These are phyloP conservation scores for Alces alces DNA, from an alignment of 2,113 vertebrate genomes.

Conservation along the genomic window DNA sequence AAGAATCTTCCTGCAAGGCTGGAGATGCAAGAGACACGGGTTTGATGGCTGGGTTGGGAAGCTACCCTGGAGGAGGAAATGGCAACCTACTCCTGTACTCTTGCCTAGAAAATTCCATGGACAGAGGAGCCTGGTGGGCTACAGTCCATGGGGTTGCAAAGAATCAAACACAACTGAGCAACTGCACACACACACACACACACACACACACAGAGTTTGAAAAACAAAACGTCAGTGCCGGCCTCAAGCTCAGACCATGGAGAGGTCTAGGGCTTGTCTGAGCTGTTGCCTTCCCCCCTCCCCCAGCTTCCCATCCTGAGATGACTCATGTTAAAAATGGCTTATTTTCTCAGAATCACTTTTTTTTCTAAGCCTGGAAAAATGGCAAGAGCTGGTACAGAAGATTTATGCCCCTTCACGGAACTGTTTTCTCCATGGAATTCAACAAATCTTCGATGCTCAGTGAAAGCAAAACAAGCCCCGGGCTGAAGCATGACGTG, in stretches of 20 bases:
- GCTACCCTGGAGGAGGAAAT: neutral
- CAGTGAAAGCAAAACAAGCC: neutral
- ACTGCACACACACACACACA: neutral
- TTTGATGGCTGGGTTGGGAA: neutral
- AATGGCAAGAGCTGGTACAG: neutral
- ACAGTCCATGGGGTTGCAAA: neutral
- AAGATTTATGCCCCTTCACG: neutral
- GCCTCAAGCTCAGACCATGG: neutral
- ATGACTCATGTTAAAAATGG: neutral
- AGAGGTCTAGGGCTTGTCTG: neutral
- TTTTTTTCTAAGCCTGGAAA: slow-evolving; percentile 45
- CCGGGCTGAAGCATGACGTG: neutral
- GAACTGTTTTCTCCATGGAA: neutral
- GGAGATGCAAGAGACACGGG: neutral
- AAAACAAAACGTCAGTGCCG: neutral
- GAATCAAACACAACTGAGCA: neutral
- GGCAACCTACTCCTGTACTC: neutral
- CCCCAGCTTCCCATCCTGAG: neutral
- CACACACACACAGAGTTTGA: neutral
- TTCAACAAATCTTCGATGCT: neutral
- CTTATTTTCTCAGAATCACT: neutral
- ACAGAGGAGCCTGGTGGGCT: neutral
- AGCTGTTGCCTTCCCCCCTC: neutral
- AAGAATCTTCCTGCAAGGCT: neutral
- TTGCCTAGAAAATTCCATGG: neutral